These are phyloP conservation scores for Varanus komodoensis DNA, from an alignment of 2,113 vertebrate genomes.

Conservation along the genomic window DNA sequence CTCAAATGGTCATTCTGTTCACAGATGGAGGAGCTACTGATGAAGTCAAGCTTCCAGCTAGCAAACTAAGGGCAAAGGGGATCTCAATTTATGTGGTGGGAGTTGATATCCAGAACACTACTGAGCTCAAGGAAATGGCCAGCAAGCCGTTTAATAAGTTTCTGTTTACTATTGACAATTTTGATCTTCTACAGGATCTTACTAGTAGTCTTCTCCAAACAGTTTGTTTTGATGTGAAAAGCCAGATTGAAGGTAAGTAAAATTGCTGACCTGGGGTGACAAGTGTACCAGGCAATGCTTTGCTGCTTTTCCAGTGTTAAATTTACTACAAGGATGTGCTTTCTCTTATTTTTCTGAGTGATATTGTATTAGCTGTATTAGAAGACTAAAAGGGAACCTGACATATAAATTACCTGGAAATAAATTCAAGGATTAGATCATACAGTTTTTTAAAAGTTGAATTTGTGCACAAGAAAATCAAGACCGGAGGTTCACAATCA, in stretches of 20 bases:
- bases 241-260: conserved; percentile 75
- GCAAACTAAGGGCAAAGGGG: conserved; percentile 70
- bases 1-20: conserved; percentile 83
- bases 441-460: neutral
- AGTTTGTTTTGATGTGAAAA: conserved; percentile 76
- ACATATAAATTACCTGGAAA: neutral
- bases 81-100: conserved; percentile 81
- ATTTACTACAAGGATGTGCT: neutral
- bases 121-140: conserved; percentile 75
- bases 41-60: conserved; percentile 69
- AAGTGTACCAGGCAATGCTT: neutral
- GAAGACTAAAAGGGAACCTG: neutral
- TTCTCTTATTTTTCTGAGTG: neutral
- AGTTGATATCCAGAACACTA: conserved; percentile 68
- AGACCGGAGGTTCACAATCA: neutral
- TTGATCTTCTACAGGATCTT: conserved; percentile 72
- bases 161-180: conserved; percentile 70
- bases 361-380: neutral
- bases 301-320: neutral
- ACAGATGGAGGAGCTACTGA: conserved; percentile 82
- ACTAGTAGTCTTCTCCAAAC: conserved; percentile 69
- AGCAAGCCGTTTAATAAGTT: conserved; percentile 79
- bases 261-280: neutral
- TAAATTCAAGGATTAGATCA: neutral
- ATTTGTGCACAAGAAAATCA: neutral